A percentile compares a stretch with the other conserved stretches of the same genome.
phyloP scores from a whole-genome alignment of 2,113 vertebrate species.

The Eptesicus fuscus region DNA sequence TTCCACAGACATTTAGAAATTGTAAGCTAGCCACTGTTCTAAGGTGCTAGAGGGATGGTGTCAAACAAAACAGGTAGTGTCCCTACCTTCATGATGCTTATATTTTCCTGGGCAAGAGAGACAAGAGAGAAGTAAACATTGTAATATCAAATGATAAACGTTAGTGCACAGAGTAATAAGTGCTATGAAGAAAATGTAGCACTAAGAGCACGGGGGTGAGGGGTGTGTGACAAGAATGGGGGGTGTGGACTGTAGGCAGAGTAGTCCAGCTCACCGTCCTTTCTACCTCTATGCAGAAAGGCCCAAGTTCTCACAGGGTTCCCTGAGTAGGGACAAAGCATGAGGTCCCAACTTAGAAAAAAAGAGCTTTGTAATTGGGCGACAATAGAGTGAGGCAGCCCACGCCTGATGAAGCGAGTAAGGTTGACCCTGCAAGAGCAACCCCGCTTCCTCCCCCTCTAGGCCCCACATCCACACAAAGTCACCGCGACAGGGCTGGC shows the following conservation, averaged over 20 bases:
- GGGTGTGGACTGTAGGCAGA: background rate
- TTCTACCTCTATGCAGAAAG: background rate
- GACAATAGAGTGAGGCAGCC: background rate
- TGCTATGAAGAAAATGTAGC: background rate
- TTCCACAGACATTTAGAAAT: background rate
- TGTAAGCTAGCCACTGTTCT: background rate
- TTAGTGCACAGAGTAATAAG: background rate
- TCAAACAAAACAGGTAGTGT: background rate
- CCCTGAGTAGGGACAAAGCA: background rate
- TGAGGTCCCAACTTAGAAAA: background rate
- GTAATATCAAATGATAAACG: background rate
- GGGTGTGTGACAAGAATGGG: background rate
- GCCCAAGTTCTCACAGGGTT: background rate
- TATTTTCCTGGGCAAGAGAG: background rate
- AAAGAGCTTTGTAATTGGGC: background rate
- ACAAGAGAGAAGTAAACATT: background rate
- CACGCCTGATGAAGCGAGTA: background rate
- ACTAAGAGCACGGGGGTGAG: background rate
- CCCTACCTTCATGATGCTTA: background rate
- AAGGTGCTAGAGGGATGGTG: background rate
- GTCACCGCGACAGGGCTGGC: background rate
- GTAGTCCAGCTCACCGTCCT: rapidly evolving
- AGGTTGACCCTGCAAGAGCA: background rate
- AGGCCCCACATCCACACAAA: background rate
- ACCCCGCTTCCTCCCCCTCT: background rate